Conservation (phyloP, 2,888 invertebrate genomes). For the Dicranocentrus wangi region DNA sequence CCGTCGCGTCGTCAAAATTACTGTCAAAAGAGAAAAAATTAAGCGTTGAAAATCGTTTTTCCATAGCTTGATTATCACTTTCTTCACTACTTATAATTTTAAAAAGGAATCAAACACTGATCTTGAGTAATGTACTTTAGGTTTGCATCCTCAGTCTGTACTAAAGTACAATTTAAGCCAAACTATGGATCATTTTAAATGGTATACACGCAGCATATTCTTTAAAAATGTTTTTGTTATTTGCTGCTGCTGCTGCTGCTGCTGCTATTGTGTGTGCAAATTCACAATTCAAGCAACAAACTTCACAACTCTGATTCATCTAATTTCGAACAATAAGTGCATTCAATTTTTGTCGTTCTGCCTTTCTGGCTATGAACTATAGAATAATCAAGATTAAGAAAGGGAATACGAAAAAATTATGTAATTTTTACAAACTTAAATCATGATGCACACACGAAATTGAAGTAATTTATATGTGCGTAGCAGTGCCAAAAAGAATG, state of each 20-base stretch:
- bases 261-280: too few relatives aligned
- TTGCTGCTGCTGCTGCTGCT: too few relatives aligned
- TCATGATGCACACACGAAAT: neutral
- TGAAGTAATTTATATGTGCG: neutral
- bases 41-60: neutral
- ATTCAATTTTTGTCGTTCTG: neutral
- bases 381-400: neutral
- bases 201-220: neutral
- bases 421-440: neutral
- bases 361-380: constrained; percentile 11
- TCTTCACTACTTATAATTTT: too few relatives aligned
- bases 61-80: too few relatives aligned
- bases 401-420: constrained; percentile 4
- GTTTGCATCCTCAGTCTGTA: too few relatives aligned
- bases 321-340: neutral
- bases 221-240: too few relatives aligned
- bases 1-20: too few relatives aligned
- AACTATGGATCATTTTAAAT: too few relatives aligned
- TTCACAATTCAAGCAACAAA: neutral
- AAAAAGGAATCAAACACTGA: too few relatives aligned
- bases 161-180: too few relatives aligned
- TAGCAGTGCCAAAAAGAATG: too few relatives aligned
- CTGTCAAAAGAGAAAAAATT: neutral
- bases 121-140: too few relatives aligned
- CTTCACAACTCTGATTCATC: neutral